Conservation (phyloP, 37 sponge, comb jelly and placozoan species). For the Diacarnus erythraeanus region DNA sequence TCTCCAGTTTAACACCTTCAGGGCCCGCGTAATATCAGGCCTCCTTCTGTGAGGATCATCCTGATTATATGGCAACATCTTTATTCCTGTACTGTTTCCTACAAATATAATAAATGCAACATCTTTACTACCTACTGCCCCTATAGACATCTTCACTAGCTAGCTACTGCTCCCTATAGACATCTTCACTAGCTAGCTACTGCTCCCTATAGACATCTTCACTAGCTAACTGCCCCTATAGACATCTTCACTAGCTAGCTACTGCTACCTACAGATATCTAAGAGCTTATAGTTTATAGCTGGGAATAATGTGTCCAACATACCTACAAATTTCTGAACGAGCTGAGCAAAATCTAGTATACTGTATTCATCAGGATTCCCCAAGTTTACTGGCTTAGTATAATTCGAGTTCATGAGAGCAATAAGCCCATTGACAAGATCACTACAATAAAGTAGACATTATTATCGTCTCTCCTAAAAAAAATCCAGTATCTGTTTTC, state of each 20-base stretch:
- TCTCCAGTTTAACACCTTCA: conserved; percentile 62
- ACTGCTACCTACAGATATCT: too few relatives aligned
- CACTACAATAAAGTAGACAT: conserved; percentile 33
- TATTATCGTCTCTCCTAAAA: too few relatives aligned
- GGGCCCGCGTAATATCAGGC: conserved; percentile 80
- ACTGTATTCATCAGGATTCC: conserved; percentile 90
- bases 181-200: too few relatives aligned
- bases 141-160: too few relatives aligned
- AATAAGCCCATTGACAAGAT: conserved; percentile 85
- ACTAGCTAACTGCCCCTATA: too few relatives aligned
- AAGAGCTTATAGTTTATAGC: too few relatives aligned
- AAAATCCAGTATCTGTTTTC: neutral
- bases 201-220: too few relatives aligned
- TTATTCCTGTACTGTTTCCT: conserved; percentile 7
- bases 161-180: too few relatives aligned
- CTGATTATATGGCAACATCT: conserved; percentile 38
- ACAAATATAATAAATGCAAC: neutral
- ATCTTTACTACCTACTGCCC: neutral
- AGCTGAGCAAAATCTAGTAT: conserved; percentile 83
- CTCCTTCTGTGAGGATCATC: conserved; percentile 88
- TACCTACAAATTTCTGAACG: conserved; percentile 55
- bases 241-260: too few relatives aligned
- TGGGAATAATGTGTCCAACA: too few relatives aligned
- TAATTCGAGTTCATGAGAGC: conserved; percentile 84
- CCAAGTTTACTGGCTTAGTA: conserved; percentile 82